Base-by-base conservation (phyloP, 1,140 invertebrate genomes). In the Eueides isabella region DNA sequence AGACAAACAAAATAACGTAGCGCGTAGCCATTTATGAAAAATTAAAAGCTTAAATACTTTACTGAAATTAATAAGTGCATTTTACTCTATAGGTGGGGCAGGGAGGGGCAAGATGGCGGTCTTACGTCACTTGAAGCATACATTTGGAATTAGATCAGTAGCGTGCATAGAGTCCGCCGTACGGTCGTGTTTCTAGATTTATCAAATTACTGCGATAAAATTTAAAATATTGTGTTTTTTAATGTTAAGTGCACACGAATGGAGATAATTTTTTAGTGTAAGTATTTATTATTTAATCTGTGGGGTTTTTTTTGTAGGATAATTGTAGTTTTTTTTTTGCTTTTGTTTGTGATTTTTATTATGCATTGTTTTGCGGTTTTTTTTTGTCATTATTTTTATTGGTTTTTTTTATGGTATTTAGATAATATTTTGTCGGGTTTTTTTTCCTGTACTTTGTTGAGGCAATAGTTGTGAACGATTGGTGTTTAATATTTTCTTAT, bases 141-240 rank as follows among this genome's bases (percentile, higher is more conserved):
- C 88, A 82, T 84, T 86, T 81, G 79, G 84, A 92, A 91, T 90
- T 91, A 90, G 90, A 89, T 88, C 90, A 92, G 90, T 92, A 78
- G 82, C 83, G 78, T 84, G 72, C 77, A 79, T 72, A 82, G 84
- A 68, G 62, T 74, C 80, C 65, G 78, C 48, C 30, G 80, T 69
- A 67, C 69, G 86, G 78, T 63, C 78, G 84, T 63, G 78, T 66
- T 55, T 55, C 48, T 64, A 41, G 41, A n/a, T 44, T n/a, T 23
- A 19, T 23, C 7, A 26, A 55, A 55, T 55, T 55, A 55, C 48
- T 5, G 48, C 48, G 26, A 23, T 23, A 9, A 23, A 11, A 55
- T 55, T 19, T 55, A 55, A 23, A 26, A 55, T 19, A 55, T 4
- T 11, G 48, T 23, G 19, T 55, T 23, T 55, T 55, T n/a, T n/a